Conservation (phyloP, 2,113 vertebrate genomes). For the Tragelaphus scriptus region DNA sequence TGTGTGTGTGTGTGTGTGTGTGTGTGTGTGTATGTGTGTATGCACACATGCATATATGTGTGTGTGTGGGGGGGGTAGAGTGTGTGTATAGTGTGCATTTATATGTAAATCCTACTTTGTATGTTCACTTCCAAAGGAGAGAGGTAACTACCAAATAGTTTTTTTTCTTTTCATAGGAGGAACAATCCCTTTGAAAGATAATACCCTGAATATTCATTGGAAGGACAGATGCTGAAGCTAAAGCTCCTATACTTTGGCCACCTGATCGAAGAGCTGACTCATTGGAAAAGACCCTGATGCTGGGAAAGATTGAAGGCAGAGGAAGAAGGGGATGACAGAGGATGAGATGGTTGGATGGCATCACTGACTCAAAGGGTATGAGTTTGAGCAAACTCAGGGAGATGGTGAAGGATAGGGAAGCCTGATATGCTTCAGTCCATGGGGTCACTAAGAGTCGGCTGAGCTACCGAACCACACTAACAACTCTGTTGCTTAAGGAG, state of each 20-base stretch:
- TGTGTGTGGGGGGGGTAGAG: too few relatives aligned
- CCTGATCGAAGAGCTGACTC: background rate
- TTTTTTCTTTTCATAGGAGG: background rate
- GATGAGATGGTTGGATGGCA: background rate
- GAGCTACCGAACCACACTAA: background rate
- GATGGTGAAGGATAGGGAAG: background rate
- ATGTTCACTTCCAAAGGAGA: background rate
- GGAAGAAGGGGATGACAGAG: background rate
- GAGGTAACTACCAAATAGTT: background rate
- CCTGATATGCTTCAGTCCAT: background rate
- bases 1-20: background rate
- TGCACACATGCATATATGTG: fast-evolving
- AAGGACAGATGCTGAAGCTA: background rate
- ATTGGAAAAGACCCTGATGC: background rate
- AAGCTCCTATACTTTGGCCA: background rate
- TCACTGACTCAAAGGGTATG: background rate
- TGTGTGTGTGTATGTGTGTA: background rate
- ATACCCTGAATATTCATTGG: background rate
- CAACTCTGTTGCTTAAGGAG: background rate
- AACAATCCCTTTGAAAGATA: background rate
- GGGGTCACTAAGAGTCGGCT: background rate
- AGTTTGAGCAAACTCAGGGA: background rate
- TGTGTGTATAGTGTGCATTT: background rate
- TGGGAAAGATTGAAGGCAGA: background rate
- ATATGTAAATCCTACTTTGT: background rate